Conservation (phyloP, 2,888 invertebrate species). For the Campoplex capitator region DNA sequence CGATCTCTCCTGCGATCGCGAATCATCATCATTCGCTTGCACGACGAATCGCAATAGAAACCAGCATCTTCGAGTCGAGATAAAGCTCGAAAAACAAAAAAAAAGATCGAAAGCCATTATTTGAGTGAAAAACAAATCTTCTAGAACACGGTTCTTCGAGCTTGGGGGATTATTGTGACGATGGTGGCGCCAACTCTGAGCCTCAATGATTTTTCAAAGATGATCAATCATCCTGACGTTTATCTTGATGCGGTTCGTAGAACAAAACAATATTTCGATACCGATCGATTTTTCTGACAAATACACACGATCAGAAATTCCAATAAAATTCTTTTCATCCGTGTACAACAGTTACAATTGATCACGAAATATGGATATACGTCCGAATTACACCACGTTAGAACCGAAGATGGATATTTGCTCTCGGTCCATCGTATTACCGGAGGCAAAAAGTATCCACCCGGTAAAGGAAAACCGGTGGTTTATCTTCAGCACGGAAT, state of each 20-base stretch:
- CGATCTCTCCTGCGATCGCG: too few relatives aligned
- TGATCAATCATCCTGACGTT: slow-evolving; percentile 79
- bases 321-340: slow-evolving; percentile 1
- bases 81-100: background rate
- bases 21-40: too few relatives aligned
- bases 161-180: slow-evolving; percentile 75
- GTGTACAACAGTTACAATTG: slow-evolving; percentile 74
- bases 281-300: background rate
- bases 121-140: slow-evolving; percentile 47
- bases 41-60: too few relatives aligned
- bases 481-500: slow-evolving; percentile 79
- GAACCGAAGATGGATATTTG: slow-evolving; percentile 78
- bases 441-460: slow-evolving; percentile 71
- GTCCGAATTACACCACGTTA: slow-evolving; percentile 74
- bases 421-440: slow-evolving; percentile 76
- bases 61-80: background rate
- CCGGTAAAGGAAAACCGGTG: slow-evolving; percentile 72
- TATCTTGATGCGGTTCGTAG: slow-evolving; percentile 76
- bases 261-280: slow-evolving; percentile 18
- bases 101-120: background rate
- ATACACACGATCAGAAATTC: background rate
- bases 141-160: slow-evolving; percentile 75
- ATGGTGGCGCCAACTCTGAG: slow-evolving; percentile 76
- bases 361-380: slow-evolving; percentile 77
- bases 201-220: slow-evolving; percentile 77